These are phyloP conservation scores for Tinea trinotella DNA, from an alignment of 2,888 invertebrate species.

Conservation along the genomic window DNA sequence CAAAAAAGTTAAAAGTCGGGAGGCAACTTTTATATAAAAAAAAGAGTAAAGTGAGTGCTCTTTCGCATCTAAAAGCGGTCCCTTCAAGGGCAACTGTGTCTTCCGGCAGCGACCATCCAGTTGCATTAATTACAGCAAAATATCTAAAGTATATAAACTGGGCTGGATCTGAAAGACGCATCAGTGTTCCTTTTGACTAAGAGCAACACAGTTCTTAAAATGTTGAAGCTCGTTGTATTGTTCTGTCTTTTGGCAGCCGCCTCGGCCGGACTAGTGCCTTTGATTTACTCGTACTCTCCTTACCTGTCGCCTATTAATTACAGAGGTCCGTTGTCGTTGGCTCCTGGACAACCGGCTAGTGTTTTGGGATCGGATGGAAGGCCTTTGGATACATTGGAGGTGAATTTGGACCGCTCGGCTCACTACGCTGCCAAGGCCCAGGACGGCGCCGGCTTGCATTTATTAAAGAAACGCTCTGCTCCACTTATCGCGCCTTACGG, in stretches of 20 bases:
- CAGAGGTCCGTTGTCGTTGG: constrained; percentile 54
- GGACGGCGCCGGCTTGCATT: constrained; percentile 36
- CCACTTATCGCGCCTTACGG: constrained; percentile 23
- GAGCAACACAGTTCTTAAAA: constrained; percentile 62
- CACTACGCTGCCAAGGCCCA: constrained; percentile 52
- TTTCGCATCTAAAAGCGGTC: constrained; percentile 42
- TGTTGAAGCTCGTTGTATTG: constrained; percentile 74
- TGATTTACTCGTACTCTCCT: constrained; percentile 23
- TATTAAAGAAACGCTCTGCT: constrained; percentile 40
- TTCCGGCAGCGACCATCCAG: constrained; percentile 41
- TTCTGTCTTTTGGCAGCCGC: constrained; percentile 74
- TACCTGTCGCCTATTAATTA: constrained; percentile 42
- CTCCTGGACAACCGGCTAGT: constrained; percentile 59
- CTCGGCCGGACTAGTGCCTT: constrained; percentile 38
- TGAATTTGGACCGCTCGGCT: constrained; percentile 57
- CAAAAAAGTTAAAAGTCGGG: neutral
- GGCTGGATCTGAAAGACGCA: constrained; percentile 30
- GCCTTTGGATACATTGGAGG: constrained; percentile 58
- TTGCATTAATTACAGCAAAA: constrained; percentile 22
- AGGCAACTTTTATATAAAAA: neutral
- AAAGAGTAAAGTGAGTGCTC: constrained; percentile 13
- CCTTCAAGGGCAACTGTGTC: constrained; percentile 42
- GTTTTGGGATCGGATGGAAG: constrained; percentile 54
- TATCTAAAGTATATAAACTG: constrained; percentile 40
- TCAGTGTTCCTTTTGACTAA: constrained; percentile 46